These are phyloP conservation scores for Morpho deidamia DNA, from an alignment of 2,888 invertebrate genomes.

Conservation along the genomic window DNA sequence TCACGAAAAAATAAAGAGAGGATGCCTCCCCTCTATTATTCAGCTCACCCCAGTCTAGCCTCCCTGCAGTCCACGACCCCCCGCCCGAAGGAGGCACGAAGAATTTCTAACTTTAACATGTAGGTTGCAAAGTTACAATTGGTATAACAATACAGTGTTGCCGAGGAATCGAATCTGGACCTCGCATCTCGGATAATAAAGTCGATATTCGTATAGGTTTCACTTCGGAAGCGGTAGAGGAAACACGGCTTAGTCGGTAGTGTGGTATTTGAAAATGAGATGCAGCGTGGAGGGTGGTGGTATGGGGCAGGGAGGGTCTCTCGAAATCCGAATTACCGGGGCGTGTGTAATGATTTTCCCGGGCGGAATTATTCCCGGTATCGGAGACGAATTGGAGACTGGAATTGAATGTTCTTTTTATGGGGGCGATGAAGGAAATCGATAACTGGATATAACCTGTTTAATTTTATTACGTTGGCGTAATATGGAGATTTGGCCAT, in stretches of 20 bases:
- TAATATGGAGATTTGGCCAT: background rate
- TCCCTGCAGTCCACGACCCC: constrained; percentile 38
- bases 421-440: constrained; percentile 32
- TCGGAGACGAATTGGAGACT: constrained; percentile 57
- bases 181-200: constrained; percentile 40
- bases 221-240: constrained; percentile 39
- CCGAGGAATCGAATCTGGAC: constrained; percentile 34
- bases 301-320: constrained; percentile 41
- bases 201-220: constrained; percentile 45
- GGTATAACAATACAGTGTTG: constrained; percentile 34
- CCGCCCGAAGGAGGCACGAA: constrained; percentile 40
- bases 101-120: constrained; percentile 62
- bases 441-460: constrained; percentile 24
- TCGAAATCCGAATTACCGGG: constrained; percentile 76
- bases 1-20: constrained; percentile 74
- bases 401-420: constrained; percentile 46
- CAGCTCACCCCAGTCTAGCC: constrained; percentile 47
- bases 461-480: constrained; percentile 19
- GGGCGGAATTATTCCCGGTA: constrained; percentile 70
- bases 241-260: constrained; percentile 54
- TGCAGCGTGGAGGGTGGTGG: constrained; percentile 57
- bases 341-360: constrained; percentile 78
- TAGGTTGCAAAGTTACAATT: constrained; percentile 61
- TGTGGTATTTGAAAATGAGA: constrained; percentile 75
- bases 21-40: constrained; percentile 72